phyloP scores from a whole-genome alignment of 2,797 vertebrate genomes.

The Florisuga fusca region DNA sequence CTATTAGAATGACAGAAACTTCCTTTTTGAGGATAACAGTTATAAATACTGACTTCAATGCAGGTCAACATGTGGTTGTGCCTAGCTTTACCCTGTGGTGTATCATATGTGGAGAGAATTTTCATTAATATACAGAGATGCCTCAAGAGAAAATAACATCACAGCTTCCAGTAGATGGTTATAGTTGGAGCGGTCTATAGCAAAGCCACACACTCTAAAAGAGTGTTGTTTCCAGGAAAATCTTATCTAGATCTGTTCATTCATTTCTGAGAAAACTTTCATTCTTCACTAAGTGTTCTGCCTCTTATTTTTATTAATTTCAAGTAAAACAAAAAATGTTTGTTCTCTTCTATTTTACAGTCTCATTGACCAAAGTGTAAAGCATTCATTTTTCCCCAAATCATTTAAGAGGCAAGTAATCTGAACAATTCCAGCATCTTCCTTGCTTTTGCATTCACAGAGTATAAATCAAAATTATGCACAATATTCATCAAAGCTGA shows the following conservation, averaged over 20 bases:
- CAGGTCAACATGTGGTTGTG: background rate
- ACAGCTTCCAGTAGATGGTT: background rate
- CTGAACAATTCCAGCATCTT: conserved; percentile 32
- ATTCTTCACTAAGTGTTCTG: background rate
- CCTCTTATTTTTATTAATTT: background rate
- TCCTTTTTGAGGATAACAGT: background rate
- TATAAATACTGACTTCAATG: background rate
- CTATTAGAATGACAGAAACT: background rate
- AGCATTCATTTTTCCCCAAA: background rate
- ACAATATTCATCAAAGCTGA: conserved; percentile 65
- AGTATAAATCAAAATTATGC: conserved; percentile 56
- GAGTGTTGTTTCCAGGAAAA: background rate
- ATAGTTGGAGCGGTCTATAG: background rate
- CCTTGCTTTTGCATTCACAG: conserved; percentile 24
- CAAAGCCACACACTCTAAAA: background rate
- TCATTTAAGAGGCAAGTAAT: conserved; percentile 43
- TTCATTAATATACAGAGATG: background rate
- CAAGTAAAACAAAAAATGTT: background rate
- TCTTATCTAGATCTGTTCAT: background rate
- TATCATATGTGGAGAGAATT: background rate
- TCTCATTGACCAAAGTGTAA: conserved; percentile 30
- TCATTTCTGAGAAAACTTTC: background rate
- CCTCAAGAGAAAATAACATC: background rate
- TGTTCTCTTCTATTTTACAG: background rate
- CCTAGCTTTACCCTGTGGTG: background rate